Base-by-base conservation (phyloP, 64 coral and sea anemone species). In the Orbicella faveolata region DNA sequence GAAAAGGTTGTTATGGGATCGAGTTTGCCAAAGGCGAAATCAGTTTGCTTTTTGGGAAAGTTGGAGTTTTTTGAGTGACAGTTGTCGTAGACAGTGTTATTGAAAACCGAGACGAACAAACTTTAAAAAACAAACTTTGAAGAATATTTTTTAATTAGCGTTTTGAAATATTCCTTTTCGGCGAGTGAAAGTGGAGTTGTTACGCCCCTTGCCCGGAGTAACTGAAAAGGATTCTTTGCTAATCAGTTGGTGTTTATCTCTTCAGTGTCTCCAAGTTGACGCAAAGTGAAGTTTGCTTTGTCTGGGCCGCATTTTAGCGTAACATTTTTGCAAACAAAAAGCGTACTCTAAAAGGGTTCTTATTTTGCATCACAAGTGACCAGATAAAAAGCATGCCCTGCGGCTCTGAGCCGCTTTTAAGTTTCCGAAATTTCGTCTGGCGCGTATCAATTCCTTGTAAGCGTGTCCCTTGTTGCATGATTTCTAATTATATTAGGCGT, bases 61-160 rank as follows among this genome's bases (percentile, higher is more conserved):
- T 65, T 82, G 7, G 17, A 23, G 41, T 35, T 52, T 85, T 78
- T 85, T 85, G 82, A 85, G n/a, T 85, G 82, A 73, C 82, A 72
- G 10, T 72, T 72, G 6, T 51, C 10, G 37, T 52, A 72, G 17
- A 85, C 20, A 36, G 37, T 52, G 67, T 72, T 85, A 85, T 33
- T 85, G 82, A 85, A 85, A 85, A 41, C 36, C 65, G 44, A 85
- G 61, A 48, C 82, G 57, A 36, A 52, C 63, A 85, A 72, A 36
- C 41, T 66, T 51, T 69, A 36, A 63, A 73, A 85, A 85, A 70
- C 63, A 70, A 85, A 85, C 63, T 73, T 85, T 70, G 36, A 73
- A 69, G 65, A 52, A 85, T 17, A 52, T 52, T 85, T 85, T 85
- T 85, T 85, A 85, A 85, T 85, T 85, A 85, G 82, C 82, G 68